phyloP scores from a whole-genome alignment of 2,888 invertebrate genomes.

The Epistrophella euchroma region DNA sequence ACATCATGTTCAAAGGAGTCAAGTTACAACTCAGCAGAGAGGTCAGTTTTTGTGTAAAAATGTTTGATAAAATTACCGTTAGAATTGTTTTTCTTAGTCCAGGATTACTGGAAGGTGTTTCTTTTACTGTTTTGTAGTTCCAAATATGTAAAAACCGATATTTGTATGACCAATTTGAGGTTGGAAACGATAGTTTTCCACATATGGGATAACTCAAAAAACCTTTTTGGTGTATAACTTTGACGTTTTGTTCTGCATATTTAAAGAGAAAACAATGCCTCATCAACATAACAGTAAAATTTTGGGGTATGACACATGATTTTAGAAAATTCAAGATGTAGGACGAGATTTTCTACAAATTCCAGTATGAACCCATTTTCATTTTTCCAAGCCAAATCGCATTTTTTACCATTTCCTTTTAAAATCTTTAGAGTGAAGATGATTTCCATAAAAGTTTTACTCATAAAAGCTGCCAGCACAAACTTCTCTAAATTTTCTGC shows the following conservation, averaged over 20 bases:
- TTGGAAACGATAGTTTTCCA: slow-evolving; percentile 22
- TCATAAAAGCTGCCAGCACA: too few relatives aligned
- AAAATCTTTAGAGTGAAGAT: background rate
- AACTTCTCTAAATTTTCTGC: too few relatives aligned
- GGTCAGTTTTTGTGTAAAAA: slow-evolving; percentile 84
- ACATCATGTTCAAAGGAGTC: slow-evolving; percentile 88
- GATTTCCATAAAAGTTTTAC: too few relatives aligned
- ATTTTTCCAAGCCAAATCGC: too few relatives aligned
- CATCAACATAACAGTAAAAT: background rate
- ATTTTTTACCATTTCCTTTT: background rate
- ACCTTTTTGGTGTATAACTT: too few relatives aligned
- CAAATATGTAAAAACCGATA: background rate
- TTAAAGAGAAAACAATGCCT: background rate
- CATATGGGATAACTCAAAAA: background rate
- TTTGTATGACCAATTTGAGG: background rate
- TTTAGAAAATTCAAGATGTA: background rate
- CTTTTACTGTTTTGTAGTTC: background rate
- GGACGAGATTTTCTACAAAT: background rate
- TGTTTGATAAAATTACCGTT: slow-evolving; percentile 3
- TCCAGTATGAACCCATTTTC: background rate
- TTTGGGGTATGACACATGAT: background rate
- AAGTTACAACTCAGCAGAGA: slow-evolving; percentile 91
- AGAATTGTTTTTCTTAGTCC: background rate
- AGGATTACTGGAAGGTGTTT: background rate
- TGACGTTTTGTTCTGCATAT: too few relatives aligned